Percentiles rank a stretch among this genome's conserved stretches.
phyloP scores from a whole-genome alignment of 2,113 vertebrate species.

The Pavo muticus region DNA sequence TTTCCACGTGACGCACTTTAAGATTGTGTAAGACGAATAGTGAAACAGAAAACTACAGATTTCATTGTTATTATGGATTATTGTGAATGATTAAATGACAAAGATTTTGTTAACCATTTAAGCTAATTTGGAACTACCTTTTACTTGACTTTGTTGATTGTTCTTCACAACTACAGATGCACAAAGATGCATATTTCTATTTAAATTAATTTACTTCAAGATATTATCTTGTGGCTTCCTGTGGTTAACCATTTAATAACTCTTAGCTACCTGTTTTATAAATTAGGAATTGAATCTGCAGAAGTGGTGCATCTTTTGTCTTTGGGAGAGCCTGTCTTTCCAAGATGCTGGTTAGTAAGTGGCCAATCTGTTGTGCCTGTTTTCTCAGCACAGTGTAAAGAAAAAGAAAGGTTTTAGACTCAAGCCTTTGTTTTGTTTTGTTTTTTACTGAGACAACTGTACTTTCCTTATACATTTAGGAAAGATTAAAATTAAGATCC shows the following conservation, averaged over 20 bases:
- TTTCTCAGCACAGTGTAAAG: not conserved
- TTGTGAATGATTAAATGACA: not conserved
- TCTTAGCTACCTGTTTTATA: conserved; percentile 45
- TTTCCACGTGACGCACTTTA: not conserved
- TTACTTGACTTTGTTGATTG: not conserved
- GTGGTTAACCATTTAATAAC: conserved; percentile 49
- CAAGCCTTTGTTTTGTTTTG: not conserved
- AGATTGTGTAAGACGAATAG: not conserved
- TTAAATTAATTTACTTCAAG: conserved; percentile 7
- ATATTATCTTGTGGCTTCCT: conserved; percentile 61
- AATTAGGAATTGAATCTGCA: conserved; percentile 50
- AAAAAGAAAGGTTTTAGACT: not conserved
- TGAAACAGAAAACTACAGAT: not conserved
- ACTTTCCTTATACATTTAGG: not conserved
- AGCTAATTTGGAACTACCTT: not conserved
- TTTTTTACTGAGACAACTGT: not conserved
- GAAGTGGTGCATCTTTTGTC: not conserved
- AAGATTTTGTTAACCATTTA: not conserved
- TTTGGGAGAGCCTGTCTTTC: not conserved
- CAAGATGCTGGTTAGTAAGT: not conserved
- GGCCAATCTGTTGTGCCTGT: not conserved
- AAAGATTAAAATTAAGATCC: not conserved
- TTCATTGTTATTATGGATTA: not conserved
- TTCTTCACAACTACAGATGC: not conserved
- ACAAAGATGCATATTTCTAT: not conserved